Evolutionary conservation across 2,113 vertebrate species (phyloP).

Genomic region (Dermatemys mawii): DNA sequence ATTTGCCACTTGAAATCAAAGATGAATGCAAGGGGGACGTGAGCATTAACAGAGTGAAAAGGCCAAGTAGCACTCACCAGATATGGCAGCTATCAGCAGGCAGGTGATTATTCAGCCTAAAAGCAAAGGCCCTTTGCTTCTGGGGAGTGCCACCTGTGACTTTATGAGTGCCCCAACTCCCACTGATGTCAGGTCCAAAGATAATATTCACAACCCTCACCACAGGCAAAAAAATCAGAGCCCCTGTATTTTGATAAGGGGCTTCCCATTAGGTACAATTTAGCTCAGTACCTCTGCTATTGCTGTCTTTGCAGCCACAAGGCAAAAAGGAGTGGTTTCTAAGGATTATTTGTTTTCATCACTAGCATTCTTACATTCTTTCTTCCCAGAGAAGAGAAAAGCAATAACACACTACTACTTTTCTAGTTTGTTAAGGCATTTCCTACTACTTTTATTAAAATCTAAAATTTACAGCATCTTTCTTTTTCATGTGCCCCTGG

Average conservation of each 20-base stretch:
- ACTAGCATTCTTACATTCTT: neutral
- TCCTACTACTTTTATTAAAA: neutral
- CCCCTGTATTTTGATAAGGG: neutral
- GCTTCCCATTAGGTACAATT: neutral
- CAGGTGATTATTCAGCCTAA: neutral
- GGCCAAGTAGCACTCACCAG: neutral
- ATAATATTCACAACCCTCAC: neutral
- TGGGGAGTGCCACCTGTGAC: neutral
- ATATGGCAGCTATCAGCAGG: neutral
- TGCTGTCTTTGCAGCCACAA: neutral
- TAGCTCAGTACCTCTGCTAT: neutral
- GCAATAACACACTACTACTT: neutral
- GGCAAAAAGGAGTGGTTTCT: neutral
- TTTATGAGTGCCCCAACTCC: neutral
- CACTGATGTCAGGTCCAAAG: neutral
- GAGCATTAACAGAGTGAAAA: neutral
- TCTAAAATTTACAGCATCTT: neutral
- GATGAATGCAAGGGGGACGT: neutral
- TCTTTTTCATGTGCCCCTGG: neutral
- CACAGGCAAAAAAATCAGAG: neutral
- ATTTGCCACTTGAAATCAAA: neutral
- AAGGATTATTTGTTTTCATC: neutral
- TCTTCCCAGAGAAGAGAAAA: neutral
- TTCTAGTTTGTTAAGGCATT: neutral
- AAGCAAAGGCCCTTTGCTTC: neutral